Base-by-base conservation (phyloP, 2,113 vertebrate species). In the Cheilinus undulatus region DNA sequence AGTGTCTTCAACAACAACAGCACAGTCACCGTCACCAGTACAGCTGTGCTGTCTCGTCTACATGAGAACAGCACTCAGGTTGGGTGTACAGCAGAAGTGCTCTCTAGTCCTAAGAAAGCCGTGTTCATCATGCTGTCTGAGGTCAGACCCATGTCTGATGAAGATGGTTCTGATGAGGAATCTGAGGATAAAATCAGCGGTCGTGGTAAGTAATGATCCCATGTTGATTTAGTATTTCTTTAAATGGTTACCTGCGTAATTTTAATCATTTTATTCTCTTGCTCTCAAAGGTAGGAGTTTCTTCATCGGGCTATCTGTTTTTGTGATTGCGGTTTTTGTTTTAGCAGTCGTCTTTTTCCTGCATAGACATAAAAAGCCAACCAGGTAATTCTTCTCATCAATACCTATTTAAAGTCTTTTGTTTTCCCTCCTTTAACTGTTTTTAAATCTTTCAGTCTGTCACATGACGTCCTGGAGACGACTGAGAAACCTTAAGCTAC, bases 1-100 rank as follows among this genome's bases (percentile, higher is more conserved):
- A 51, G 20, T 45, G 30, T 51, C 11, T 7, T 3, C 65, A 57
- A 79, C 71, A 5, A 15, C 30, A 65, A 87, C 68, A 56, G 63
- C 2, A 80, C 87, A 3, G 62, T 82, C 38, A 42, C 40, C 11
- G 40, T 42, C 40, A 42, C 43, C 38, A 2, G 19, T 0, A 70
- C 40, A 19, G 40, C 40, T 42, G 40, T 42, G 15, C 40, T 42
- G 2, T 42, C 40, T 42, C 40, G 40, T 42, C 40, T 19, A 4
- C 40, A 42, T 42, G 15, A 42, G 15, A 42, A 42, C 40, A 42
- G 40, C 40, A 19, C 15, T 19, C 15, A 42, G 40, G 15, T 42
- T 7, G 17, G 17, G 4, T 42, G 40, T 19, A 10, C 40, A 42
- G 40, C 7, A 5, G 8, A 19, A 7, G 40, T 19, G 15, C 17